Base-by-base conservation (phyloP, 2,113 vertebrate species). In the Myocastor coypus region DNA sequence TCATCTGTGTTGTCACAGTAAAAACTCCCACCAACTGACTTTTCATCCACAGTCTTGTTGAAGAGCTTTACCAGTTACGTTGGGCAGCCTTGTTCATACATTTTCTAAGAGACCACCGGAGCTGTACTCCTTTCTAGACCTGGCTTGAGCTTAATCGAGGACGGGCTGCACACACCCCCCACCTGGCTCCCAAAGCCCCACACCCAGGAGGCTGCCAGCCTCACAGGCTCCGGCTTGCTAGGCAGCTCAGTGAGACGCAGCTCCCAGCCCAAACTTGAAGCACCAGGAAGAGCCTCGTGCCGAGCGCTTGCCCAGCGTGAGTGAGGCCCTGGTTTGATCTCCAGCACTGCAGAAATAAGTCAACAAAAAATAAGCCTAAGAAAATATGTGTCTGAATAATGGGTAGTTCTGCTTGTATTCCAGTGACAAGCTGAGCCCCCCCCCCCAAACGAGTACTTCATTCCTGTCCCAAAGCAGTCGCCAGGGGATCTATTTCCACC, bases 1-100 rank as follows among this genome's bases (percentile, higher is more conserved):
- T 94, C 28, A 4, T 97, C 82, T 92, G 78, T 94, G 68, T 80
- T 95, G 90, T 97, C 22, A 84, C 91, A 55, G 84, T 89, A 34
- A 50, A 69, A 83, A 93, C n/a, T 4, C 46, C 69, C 78, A 55
- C 0, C 87, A 50, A 78, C 73, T 26, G 52, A 3, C 8, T 64
- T 64, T 73, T 77, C 83, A 40, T 87, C 77, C 61, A 63, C 87
- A 96, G 86, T 87, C 30, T 92, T 73, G 0, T 83, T 24, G 69
- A 83, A 89, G 71, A 87, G 40, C 50, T 94, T 91, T 83, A 75
- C 89, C 91, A 80, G 34, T 75, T 52, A 9, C 37, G 59, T 32
- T 50, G 75, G 61, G 64, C 57, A n/a, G 87, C 55, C 69, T 87
- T 61, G 68, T 81, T 94, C 95, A 9, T 59, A 68, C 46, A 28